phyloP scores from a whole-genome alignment of 2,888 invertebrate genomes.

The Cremastinae sp. region DNA sequence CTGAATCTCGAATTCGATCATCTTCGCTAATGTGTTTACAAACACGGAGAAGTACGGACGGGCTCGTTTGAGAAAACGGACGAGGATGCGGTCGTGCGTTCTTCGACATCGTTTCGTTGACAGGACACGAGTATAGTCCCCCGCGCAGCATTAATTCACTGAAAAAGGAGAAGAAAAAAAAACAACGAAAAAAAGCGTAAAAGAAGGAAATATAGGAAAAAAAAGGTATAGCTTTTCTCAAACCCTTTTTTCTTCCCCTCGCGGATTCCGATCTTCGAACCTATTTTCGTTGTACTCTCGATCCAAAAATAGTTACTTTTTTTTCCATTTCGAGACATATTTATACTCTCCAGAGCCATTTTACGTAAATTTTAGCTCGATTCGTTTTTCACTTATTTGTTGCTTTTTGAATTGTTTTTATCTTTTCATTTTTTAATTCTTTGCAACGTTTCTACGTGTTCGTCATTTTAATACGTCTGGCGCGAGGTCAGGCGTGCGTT shows the following conservation, averaged over 20 bases:
- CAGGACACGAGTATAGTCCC: neutral
- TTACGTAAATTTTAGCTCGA: conserved; percentile 17
- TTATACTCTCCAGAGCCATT: conserved; percentile 30
- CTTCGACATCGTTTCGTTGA: too few relatives aligned
- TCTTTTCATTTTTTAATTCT: conserved; percentile 32
- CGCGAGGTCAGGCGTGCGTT: conserved; percentile 77
- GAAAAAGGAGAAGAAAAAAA: conserved; percentile 4
- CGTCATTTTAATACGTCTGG: conserved; percentile 79
- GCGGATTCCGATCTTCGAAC: conserved; percentile 69
- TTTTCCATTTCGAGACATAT: conserved; percentile 31
- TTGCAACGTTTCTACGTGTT: conserved; percentile 61
- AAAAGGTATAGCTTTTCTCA: conserved; percentile 43
- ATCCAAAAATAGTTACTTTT: conserved; percentile 75
- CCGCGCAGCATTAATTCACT: neutral
- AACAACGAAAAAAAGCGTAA: neutral
- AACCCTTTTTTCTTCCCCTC: conserved; percentile 35
- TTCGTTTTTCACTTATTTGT: too few relatives aligned
- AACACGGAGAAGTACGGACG: too few relatives aligned
- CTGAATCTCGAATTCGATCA: conserved; percentile 2
- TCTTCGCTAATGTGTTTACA: neutral
- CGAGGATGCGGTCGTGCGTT: too few relatives aligned
- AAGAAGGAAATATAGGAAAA: conserved; percentile 20
- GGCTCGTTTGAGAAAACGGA: too few relatives aligned
- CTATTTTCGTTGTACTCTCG: conserved; percentile 57
- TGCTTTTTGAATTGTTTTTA: too few relatives aligned